Percentiles rank a stretch among this genome's conserved stretches.
Conservation (phyloP, 2,888 invertebrate genomes). For the Cataglyphis albicans region DNA sequence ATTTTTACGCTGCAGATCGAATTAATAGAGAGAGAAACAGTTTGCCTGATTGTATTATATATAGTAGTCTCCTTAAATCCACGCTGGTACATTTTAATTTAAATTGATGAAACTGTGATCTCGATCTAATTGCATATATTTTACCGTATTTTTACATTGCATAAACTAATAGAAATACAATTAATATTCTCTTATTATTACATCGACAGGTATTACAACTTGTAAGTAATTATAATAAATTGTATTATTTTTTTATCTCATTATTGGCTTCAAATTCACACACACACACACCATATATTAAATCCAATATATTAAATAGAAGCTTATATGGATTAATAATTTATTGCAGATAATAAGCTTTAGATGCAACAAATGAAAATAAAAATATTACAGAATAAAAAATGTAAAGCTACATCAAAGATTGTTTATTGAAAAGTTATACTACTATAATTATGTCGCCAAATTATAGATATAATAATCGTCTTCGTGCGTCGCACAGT, state of each 20-base stretch:
- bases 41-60: conserved; percentile 1
- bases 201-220: not conserved
- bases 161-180: conserved; percentile 5
- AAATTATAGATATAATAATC: not conserved
- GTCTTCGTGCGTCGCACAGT: no score
- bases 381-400: not conserved
- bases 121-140: conserved; percentile 14
- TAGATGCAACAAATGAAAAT: not conserved
- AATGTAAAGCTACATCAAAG: not conserved
- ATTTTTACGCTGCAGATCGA: conserved; percentile 34
- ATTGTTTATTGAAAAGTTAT: not conserved
- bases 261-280: not conserved
- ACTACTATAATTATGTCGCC: not conserved
- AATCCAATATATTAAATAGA: not conserved
- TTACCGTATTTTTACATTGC: not conserved
- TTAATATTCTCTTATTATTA: conserved; percentile 14
- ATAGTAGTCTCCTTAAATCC: conserved; percentile 8
- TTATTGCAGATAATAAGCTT: not conserved
- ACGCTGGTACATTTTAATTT: conserved; percentile 16
- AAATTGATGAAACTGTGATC: conserved; percentile 34
- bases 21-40: conserved; percentile 23
- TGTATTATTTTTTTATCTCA: not conserved
- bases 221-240: conserved; percentile 27
- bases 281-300: no score
- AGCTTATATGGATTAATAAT: conserved; percentile 14